phyloP scores from a whole-genome alignment of 2,113 vertebrate genomes.

The Mustela nigripes region DNA sequence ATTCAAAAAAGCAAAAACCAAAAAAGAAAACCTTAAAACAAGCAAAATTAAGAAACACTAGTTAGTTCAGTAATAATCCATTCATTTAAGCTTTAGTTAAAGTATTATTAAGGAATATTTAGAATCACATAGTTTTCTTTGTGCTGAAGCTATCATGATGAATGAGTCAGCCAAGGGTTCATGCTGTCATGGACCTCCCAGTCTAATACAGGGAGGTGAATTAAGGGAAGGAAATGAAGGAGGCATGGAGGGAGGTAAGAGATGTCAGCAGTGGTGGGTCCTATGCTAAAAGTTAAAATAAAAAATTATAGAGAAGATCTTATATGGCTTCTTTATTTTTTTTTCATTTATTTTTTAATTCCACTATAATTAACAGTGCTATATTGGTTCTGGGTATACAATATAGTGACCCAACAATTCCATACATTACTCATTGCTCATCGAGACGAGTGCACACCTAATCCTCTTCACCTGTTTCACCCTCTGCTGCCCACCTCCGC shows the following conservation, averaged over 20 bases:
- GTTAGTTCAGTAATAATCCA: background rate
- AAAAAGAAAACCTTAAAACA: background rate
- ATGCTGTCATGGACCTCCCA: background rate
- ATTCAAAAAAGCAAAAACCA: background rate
- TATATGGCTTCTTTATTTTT: background rate
- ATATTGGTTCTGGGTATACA: background rate
- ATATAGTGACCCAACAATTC: background rate
- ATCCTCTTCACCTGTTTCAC: background rate
- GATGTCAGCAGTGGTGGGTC: background rate
- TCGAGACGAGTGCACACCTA: background rate
- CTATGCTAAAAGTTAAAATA: background rate
- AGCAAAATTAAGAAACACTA: background rate
- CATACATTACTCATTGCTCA: background rate
- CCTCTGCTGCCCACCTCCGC: background rate
- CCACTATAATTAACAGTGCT: background rate
- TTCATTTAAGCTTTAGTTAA: background rate
- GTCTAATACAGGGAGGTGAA: background rate
- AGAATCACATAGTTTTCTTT: background rate
- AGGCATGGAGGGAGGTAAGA: background rate
- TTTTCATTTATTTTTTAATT: background rate
- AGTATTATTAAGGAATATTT: background rate
- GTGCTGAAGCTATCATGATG: background rate
- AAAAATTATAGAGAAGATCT: background rate
- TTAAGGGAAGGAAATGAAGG: background rate
- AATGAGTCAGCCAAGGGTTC: background rate